Percentiles rank a stretch among this genome's conserved stretches.
These are phyloP conservation scores for Brachionichthys hirsutus DNA, from an alignment of 2,113 vertebrate genomes.

Conservation along the genomic window DNA sequence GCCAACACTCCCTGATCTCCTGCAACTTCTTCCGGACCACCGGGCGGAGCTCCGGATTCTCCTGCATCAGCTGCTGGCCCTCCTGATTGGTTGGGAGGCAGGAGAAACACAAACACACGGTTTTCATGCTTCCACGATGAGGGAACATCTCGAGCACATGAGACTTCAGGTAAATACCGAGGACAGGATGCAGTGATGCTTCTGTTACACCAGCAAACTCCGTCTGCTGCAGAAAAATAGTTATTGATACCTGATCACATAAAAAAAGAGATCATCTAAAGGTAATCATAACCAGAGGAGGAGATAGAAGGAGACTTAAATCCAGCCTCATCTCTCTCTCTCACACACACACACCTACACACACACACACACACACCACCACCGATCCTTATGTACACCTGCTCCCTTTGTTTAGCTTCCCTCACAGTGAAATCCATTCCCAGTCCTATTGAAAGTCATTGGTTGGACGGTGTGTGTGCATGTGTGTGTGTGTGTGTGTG, in stretches of 20 bases:
- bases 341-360: rapidly evolving
- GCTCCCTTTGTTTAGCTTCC: conserved; percentile 39
- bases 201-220: too few relatives aligned
- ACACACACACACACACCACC: conserved; percentile 5
- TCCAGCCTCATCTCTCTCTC: conserved; percentile 9
- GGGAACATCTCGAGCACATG: neutral
- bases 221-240: too few relatives aligned
- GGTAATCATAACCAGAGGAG: too few relatives aligned
- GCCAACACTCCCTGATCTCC: conserved; percentile 90
- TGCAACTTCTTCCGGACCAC: conserved; percentile 84
- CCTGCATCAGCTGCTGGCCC: conserved; percentile 87
- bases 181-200: too few relatives aligned
- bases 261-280: too few relatives aligned
- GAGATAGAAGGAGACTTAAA: too few relatives aligned
- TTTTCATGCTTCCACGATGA: neutral
- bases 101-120: neutral
- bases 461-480: conserved; percentile 2
- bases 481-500: neutral
- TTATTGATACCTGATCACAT: too few relatives aligned
- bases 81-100: conserved; percentile 71
- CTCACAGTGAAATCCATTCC: conserved; percentile 32
- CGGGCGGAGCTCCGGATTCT: conserved; percentile 87
- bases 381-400: conserved; percentile 32
- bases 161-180: too few relatives aligned
- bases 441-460: conserved; percentile 40